A percentile compares a stretch with the other conserved stretches of the same genome.
phyloP scores from a whole-genome alignment of 1,140 invertebrate species.

The Monomorium pharaonis region DNA sequence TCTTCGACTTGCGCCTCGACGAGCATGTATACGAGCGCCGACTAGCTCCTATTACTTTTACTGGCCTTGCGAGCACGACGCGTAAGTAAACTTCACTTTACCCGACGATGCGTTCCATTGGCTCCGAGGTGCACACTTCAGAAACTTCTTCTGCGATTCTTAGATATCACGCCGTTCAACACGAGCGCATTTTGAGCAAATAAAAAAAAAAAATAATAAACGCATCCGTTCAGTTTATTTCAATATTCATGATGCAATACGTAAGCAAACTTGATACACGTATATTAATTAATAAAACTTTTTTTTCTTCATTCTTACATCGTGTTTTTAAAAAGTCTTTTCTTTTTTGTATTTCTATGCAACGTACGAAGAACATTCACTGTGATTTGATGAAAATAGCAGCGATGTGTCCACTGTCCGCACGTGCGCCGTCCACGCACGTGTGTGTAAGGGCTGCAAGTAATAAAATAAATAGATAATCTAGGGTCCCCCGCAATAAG shows the following conservation, averaged over 20 bases:
- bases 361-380: background rate
- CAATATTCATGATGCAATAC: background rate
- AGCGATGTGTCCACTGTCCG: background rate
- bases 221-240: background rate
- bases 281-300: background rate
- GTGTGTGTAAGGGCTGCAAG: background rate
- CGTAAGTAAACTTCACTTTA: slow-evolving; percentile 58
- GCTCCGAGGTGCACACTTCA: slow-evolving; percentile 16
- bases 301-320: background rate
- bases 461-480: slow-evolving; percentile 34
- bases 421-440: background rate
- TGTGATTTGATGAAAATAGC: background rate
- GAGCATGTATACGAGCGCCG: slow-evolving; percentile 13
- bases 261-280: background rate
- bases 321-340: background rate
- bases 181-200: background rate
- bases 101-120: slow-evolving; percentile 60
- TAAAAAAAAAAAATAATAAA: background rate
- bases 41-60: slow-evolving; percentile 72
- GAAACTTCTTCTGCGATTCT: slow-evolving; percentile 28
- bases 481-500: slow-evolving; percentile 17
- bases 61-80: slow-evolving; percentile 66
- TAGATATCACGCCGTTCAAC: background rate
- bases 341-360: background rate
- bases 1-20: slow-evolving; percentile 34